phyloP scores from a whole-genome alignment of 2,888 invertebrate genomes.

The Villa cingulata region DNA sequence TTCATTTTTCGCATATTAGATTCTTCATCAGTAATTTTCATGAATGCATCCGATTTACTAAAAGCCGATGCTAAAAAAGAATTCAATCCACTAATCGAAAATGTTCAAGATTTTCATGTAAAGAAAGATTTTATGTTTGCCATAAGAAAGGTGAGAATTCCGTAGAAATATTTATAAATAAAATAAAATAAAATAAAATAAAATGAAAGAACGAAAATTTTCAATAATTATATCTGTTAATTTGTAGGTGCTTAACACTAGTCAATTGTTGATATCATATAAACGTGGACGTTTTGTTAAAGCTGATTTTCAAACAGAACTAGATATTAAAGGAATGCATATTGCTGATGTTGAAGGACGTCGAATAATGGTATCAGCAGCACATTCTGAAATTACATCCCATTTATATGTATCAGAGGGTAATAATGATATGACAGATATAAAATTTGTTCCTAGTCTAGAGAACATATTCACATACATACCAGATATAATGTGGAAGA shows the following conservation, averaged over 20 bases:
- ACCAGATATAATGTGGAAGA: slow-evolving; percentile 66
- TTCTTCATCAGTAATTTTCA: slow-evolving; percentile 19
- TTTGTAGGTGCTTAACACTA: slow-evolving; percentile 28
- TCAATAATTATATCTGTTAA: neutral
- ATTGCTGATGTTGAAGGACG: slow-evolving; percentile 73
- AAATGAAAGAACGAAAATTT: no score
- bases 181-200: slow-evolving; percentile 11
- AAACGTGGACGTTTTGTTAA: slow-evolving; percentile 54
- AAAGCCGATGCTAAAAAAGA: slow-evolving; percentile 13
- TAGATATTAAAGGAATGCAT: slow-evolving; percentile 49
- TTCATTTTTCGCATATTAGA: no score
- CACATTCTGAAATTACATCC: slow-evolving; percentile 56
- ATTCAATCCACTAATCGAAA: slow-evolving; percentile 39
- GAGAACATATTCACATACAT: slow-evolving; percentile 72
- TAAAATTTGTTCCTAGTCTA: slow-evolving; percentile 64
- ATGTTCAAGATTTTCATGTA: slow-evolving; percentile 69
- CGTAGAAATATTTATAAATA: neutral
- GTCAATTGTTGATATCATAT: slow-evolving; percentile 64
- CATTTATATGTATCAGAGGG: slow-evolving; percentile 72
- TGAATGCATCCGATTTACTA: slow-evolving; percentile 18
- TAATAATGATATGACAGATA: slow-evolving; percentile 46
- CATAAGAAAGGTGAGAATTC: slow-evolving; percentile 42
- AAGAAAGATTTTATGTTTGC: slow-evolving; percentile 78
- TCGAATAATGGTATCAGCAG: slow-evolving; percentile 67
- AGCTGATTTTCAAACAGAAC: slow-evolving; percentile 61